Conservation (phyloP, 2,888 invertebrate genomes). For the Tachina fera region DNA sequence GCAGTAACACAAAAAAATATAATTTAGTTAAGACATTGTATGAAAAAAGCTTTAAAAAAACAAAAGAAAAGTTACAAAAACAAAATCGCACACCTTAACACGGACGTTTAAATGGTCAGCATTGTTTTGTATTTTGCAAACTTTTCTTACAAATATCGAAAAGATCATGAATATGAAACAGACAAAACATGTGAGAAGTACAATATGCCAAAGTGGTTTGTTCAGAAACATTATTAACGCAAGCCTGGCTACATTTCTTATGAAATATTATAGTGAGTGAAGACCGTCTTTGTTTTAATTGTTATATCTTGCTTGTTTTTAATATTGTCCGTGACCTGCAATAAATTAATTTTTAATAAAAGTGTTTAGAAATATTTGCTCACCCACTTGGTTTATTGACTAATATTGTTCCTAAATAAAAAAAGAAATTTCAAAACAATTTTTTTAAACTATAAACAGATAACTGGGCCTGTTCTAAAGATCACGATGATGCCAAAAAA, state of each 20-base stretch:
- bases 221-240: constrained; percentile 21
- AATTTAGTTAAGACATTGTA: constrained; percentile 41
- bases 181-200: constrained; percentile 3
- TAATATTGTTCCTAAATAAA: too few species aligned
- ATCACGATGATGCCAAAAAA: too few species aligned
- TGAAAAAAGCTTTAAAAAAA: constrained; percentile 13
- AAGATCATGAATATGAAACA: constrained; percentile 9
- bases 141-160: neutral
- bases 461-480: too few species aligned
- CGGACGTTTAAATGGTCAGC: constrained; percentile 49
- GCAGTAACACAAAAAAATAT: constrained; percentile 26
- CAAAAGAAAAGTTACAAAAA: neutral
- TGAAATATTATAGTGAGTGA: constrained; percentile 56
- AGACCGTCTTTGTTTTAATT: constrained; percentile 17
- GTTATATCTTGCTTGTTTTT: neutral
- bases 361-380: constrained; percentile 35
- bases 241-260: constrained; percentile 44
- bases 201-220: constrained; percentile 9
- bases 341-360: constrained; percentile 59
- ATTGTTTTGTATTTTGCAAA: neutral
- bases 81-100: constrained; percentile 49
- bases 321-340: constrained; percentile 32
- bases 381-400: constrained; percentile 37
- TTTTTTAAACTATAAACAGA: too few species aligned
- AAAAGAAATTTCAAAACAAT: too few species aligned